Evolutionary conservation across 2,888 invertebrate species (phyloP).

Genomic region (Drosophila robusta): DNA sequence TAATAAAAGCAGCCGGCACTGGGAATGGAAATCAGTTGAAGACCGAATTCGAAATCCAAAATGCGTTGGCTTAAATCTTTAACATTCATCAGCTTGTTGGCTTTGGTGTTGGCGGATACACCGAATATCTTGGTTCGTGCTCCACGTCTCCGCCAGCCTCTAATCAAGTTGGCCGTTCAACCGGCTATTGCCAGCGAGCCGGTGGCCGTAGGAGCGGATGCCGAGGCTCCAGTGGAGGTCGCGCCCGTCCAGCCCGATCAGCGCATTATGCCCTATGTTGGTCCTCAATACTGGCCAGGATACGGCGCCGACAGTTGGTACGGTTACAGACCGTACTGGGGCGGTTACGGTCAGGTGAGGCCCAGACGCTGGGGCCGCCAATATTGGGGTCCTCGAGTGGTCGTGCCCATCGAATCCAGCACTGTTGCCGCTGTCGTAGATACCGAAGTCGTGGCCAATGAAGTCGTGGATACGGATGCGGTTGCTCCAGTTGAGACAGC

Average conservation of each 20-base stretch:
- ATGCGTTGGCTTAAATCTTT: constrained; percentile 59
- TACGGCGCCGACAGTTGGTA: constrained; percentile 22
- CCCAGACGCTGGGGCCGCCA: constrained; percentile 13
- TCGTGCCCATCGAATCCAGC: neutral
- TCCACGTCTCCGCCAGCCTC: constrained; percentile 5
- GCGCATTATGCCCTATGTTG: constrained; percentile 7
- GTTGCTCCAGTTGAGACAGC: neutral
- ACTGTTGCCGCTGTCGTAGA: neutral
- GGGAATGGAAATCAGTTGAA: constrained; percentile 49
- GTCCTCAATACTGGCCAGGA: constrained; percentile 38
- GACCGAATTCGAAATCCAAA: constrained; percentile 35
- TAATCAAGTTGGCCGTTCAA: constrained; percentile 60
- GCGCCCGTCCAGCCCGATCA: constrained; percentile 1
- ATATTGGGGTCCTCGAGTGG: constrained; percentile 19
- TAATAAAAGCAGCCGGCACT: constrained; percentile 55
- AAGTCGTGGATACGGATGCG: neutral
- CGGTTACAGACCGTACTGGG: constrained; percentile 34
- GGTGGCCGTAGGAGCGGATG: neutral
- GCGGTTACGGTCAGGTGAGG: constrained; percentile 7
- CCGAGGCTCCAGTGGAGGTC: neutral
- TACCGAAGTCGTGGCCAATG: neutral
- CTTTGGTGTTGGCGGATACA: constrained; percentile 33
- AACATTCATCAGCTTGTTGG: constrained; percentile 45
- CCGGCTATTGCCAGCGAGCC: constrained; percentile 18
- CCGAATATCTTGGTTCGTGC: constrained; percentile 12